Evolutionary conservation across 2,888 invertebrate genomes (phyloP), one percentile per base, ranked within the genome.

Genomic region (Drosophila monieri): DNA sequence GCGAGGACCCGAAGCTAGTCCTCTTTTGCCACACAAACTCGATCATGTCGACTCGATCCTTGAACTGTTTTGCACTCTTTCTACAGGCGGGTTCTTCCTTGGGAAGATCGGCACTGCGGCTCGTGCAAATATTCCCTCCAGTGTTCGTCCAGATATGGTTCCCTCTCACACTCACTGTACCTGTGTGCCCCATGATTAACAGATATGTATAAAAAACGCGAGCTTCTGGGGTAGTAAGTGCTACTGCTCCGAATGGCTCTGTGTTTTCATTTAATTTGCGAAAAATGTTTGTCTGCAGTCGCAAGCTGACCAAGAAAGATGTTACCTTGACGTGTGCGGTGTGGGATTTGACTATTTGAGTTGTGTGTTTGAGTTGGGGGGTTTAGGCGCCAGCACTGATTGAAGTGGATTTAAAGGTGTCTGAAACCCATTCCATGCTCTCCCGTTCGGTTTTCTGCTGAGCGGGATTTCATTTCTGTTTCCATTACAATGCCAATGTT

Each of bases 211-310:
- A 25, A 55, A 67, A 67, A 46, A 44, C 32, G 32, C 32, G 32
- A 32, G 32, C n/a, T n/a, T n/a, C 32, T 32, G 32, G 32, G 12
- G 12, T 12, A 12, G 32, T 80, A 85, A 90, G 89, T 89, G 12
- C 4, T 32, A 4, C 12, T 12, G 1, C 12, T 32, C 32, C 32
- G 1, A 32, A 3, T n/a, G 5, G 10, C 14, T 35, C 35, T 35
- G 89, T 35, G 89, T 90, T 90, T 90, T 90, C 89, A 88, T 90
- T 90, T 89, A 88, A 90, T 90, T 90, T 90, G 83, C 81, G 80
- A 88, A 85, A 89, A 89, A 85, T 88, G 90, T 88, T 90, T 88
- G 80, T 71, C 81, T 79, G 76, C 52, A 48, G 67, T 44, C 27
- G 60, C 44, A 23, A 30, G 56, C 43, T 44, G 68, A 27, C 41